Evolutionary conservation across 2,888 invertebrate genomes (phyloP), one percentile per base, ranked within the genome.

Genomic region (Anthophora plumipes): DNA sequence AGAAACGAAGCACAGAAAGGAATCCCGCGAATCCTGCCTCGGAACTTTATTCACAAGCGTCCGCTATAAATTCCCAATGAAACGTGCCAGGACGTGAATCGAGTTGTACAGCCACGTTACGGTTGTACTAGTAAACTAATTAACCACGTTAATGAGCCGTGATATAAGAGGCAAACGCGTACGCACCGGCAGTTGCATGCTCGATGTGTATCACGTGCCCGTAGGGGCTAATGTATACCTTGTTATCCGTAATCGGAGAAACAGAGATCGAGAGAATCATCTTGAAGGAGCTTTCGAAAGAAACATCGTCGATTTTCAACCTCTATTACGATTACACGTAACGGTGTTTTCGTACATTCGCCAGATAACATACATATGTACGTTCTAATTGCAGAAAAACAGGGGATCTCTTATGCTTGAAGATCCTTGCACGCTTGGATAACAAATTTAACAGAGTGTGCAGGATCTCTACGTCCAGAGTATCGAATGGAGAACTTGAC

Each of bases 121-220:
- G 76, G 67, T 77, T 81, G 68, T 72, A 52, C 81, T 64, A 83
- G 73, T 87, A 84, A 87, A 87, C 85, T 85, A 87, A 87, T 87
- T 88, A 87, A 77, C 72, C 69, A 82, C 77, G 77, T 87, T 85
- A 87, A 82, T 82, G 81, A 84, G 71, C 66, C 87, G 79, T 81
- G 84, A 81, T 81, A 86, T 76, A 77, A 86, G 84, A 84, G 70
- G 68, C 66, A 52, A 54, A 69, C 74, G n/a, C n/a, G 66, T 75
- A 76, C 73, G 55, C 63, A 41, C 60, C 17, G 52, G 43, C 60
- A 37, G 63, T 61, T 57, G 69, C 74, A 59, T 22, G 77, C 70
- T 31, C 64, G 71, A 85, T 77, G 59, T 48, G 74, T 71, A 82
- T 75, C 83, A 74, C 77, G 74, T 74, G 82, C 77, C 67, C 61